Base-by-base conservation (phyloP, 2,113 vertebrate genomes). In the Herpailurus yagouaroundi region DNA sequence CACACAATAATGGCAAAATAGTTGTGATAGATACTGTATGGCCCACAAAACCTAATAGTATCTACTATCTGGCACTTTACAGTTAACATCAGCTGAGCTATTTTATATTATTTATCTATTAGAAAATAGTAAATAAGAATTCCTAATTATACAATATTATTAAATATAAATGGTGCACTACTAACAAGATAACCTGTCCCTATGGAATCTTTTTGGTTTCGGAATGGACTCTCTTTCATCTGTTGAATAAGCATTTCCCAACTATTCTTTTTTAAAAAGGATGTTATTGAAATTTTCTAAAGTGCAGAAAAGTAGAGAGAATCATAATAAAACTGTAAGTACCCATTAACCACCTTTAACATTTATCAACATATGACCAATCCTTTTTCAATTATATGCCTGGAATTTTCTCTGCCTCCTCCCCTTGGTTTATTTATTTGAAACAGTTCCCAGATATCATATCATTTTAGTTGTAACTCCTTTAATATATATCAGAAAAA, bases 121-220 rank as follows among this genome's bases (percentile, higher is more conserved):
- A 76, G 92, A 84, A 95, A 90, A 83, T n/a, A 77, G 3, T 45
- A 94, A 71, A 25, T 23, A 89, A 89, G 29, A 69, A 64, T 84
- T 52, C 73, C 71, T 85, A 36, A 79, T 86, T 95, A 41, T 79
- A 38, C 12, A 45, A 18, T 85, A 13, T 77, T 66, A 80, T 50
- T 76, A 71, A 95, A 81, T 95, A 29, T 4, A 87, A 83, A 94
- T 81, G 91, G 36, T 80, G 33, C 66, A 60, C 91, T 66, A 89
- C 21, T 57, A 81, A 77, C 19, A 96, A 60, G 77, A 68, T 68
- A 60, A 9, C 3, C 5, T 82, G 0, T 50, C 33, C 33, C 4
- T 74, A 4, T 84, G 21, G 25, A 80, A 63, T 84, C 92, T 94
- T 36, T 68, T 86, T 23, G 85, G 13, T 92, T 86, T 86, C 12